Base-by-base conservation (phyloP, 2,113 vertebrate genomes). In the Scartelaos histophorus region DNA sequence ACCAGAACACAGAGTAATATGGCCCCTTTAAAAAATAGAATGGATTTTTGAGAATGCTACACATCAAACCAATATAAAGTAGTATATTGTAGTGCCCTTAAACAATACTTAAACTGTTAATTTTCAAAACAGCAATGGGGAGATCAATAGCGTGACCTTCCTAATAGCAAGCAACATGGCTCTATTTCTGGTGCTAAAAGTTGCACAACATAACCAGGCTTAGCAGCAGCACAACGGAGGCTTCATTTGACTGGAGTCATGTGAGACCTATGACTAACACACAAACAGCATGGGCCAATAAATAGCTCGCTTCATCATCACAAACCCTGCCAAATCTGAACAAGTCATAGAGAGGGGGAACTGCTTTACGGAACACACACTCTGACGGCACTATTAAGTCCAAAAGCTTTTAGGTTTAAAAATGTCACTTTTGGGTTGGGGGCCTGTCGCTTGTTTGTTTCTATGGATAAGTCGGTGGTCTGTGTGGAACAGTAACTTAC, bases 331-430 rank as follows among this genome's bases (percentile, higher is more conserved):
- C 35, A 68, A 66, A 66, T 46, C 60, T 21, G 77, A 7, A 69
- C 35, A 11, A 64, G 24, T 54, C 34, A 73, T 70, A n/a, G 17
- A 46, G 60, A 16, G 51, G 38, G 35, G 51, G 13, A 58, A 56
- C 21, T 13, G 5, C 62, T 69, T 73, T 73, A 13, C 24, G 60
- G 43, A 7, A 78, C 38, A 60, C 12, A 72, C 71, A 74, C 43
- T 5, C 51, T 70, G 29, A 61, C 60, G 38, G 66, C 68, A 71
- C 34, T 29, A 10, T 38, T 38, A 7, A 38, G 34, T 12, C 3
- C 34, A 38, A 64, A 34, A 35, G 61, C 34, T 38, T 38, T 38
- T 64, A 19, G 16, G 12, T 38, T 64, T 11, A 64, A 64, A 64
- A 4, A 29, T 29, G 29, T n/a, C 29, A 29, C 29, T 29, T 29